These are phyloP conservation scores for Anguilla rostrata DNA, from an alignment of 2,113 vertebrate genomes.

Conservation along the genomic window DNA sequence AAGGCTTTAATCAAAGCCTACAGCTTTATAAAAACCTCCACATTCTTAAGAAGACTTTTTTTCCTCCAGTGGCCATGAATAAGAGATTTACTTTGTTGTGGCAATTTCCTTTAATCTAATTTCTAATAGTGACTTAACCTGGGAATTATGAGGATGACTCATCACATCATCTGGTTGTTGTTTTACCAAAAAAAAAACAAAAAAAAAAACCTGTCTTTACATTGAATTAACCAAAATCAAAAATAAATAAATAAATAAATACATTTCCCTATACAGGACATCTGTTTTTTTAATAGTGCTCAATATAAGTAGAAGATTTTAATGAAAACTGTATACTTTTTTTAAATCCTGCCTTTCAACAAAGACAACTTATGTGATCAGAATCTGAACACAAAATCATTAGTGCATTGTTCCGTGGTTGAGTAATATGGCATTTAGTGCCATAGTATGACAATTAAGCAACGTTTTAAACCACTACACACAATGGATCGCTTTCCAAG, in stretches of 20 bases:
- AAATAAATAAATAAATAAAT: not conserved
- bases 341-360: slow-evolving; percentile 8
- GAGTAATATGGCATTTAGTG: not conserved
- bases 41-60: slow-evolving; percentile 56
- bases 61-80: slow-evolving; percentile 52
- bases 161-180: slow-evolving; percentile 24
- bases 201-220: not conserved
- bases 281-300: not conserved
- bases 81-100: slow-evolving; percentile 60
- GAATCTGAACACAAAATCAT: slow-evolving; percentile 41
- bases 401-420: slow-evolving; percentile 22
- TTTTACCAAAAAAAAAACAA: not conserved
- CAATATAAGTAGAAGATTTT: not conserved
- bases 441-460: too few relatives aligned
- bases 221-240: not conserved
- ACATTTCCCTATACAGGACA: not conserved
- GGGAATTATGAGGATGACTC: slow-evolving; percentile 48
- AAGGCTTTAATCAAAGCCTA: slow-evolving; percentile 65
- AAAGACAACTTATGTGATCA: slow-evolving; percentile 36
- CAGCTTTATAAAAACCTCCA: slow-evolving; percentile 62
- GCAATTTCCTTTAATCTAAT: slow-evolving; percentile 68
- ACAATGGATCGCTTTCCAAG: not conserved
- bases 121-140: slow-evolving; percentile 64
- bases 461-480: not conserved
- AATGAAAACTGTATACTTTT: not conserved